phyloP scores from a whole-genome alignment of 2,113 vertebrate species.

The Neogale vison region DNA sequence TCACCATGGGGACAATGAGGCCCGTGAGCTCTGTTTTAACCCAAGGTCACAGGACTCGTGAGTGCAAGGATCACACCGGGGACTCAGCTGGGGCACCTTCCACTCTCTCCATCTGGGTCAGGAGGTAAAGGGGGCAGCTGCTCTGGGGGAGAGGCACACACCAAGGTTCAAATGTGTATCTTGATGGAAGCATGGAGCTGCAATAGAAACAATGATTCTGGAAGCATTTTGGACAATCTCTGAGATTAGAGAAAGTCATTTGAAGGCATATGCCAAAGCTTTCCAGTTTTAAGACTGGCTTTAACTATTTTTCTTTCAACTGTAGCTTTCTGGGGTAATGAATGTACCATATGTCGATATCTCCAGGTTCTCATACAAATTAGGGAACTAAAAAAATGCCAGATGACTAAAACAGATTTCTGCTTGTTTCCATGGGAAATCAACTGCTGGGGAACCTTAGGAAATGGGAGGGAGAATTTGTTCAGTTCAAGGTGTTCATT shows the following conservation, averaged over 20 bases:
- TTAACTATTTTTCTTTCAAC: conserved; percentile 61
- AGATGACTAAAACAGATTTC: conserved; percentile 75
- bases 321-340: conserved; percentile 70
- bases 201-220: neutral
- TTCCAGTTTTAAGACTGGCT: conserved; percentile 29
- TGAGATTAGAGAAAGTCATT: conserved; percentile 39
- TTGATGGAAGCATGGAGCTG: neutral
- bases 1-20: neutral
- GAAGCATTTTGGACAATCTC: neutral
- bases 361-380: conserved; percentile 78
- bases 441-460: conserved; percentile 55
- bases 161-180: neutral
- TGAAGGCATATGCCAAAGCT: neutral
- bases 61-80: neutral
- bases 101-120: neutral
- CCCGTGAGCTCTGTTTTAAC: neutral
- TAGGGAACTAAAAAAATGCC: conserved; percentile 79
- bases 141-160: neutral
- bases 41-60: neutral
- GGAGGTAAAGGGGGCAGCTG: neutral
- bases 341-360: conserved; percentile 78
- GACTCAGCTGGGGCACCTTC: neutral
- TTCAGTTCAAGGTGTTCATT: neutral
- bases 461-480: neutral
- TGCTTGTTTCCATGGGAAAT: conserved; percentile 79